Percentiles rank a stretch among this genome's conserved stretches.
Conservation (phyloP, 2,113 vertebrate genomes). For the Sylvia atricapilla region DNA sequence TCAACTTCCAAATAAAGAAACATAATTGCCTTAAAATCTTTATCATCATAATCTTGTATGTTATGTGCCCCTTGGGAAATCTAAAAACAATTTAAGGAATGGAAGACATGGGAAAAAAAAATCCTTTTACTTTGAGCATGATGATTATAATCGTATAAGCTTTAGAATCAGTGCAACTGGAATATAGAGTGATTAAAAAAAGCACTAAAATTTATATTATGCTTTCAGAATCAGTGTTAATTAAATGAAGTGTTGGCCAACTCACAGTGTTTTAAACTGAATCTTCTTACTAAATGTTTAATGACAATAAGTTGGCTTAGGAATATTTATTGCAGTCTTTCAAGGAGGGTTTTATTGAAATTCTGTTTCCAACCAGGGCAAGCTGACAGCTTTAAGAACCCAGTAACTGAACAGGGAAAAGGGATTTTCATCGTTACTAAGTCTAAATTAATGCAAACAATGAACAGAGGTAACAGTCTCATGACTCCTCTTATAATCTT, state of each 20-base stretch:
- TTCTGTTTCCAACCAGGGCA: not conserved
- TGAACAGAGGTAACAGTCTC: conserved; percentile 22
- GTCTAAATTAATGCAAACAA: conserved; percentile 55
- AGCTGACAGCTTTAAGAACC: conserved; percentile 21
- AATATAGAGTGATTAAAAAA: conserved; percentile 53
- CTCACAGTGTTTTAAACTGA: conserved; percentile 24
- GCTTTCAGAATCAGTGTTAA: conserved; percentile 50
- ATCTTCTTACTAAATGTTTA: conserved; percentile 46
- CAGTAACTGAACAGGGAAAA: conserved; percentile 27
- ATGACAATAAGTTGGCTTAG: conserved; percentile 54
- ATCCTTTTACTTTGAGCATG: conserved; percentile 58
- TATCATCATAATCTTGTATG: conserved; percentile 56
- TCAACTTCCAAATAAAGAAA: conserved; percentile 61
- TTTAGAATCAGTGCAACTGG: conserved; percentile 7
- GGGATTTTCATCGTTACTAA: conserved; percentile 17
- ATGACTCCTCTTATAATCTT: conserved; percentile 30
- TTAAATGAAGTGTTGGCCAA: conserved; percentile 40
- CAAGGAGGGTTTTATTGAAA: conserved; percentile 36
- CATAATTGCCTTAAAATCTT: conserved; percentile 66
- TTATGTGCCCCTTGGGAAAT: conserved; percentile 53
- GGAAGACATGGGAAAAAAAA: conserved; percentile 27
- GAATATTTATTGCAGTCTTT: conserved; percentile 29
- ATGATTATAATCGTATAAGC: conserved; percentile 54
- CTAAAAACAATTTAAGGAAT: conserved; percentile 65
- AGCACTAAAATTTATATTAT: conserved; percentile 52